Evolutionary conservation across 2,888 invertebrate species (phyloP).

Genomic region (Leucophenga montana): DNA sequence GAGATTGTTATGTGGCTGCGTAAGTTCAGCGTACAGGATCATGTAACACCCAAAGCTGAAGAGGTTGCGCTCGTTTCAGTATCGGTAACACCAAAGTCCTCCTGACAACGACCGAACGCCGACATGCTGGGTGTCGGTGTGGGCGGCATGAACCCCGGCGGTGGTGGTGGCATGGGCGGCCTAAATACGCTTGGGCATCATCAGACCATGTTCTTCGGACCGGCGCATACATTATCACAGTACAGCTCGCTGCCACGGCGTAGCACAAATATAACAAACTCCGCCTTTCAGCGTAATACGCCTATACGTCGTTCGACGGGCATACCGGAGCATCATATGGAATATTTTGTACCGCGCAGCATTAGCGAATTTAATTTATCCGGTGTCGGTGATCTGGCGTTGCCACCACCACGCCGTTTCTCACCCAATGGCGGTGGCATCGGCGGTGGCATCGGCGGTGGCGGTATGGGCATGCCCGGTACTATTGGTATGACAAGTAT

Average conservation of each 20-base stretch:
- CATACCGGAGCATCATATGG: constrained; percentile 79
- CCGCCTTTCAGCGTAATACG: constrained; percentile 78
- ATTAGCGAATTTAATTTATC: constrained; percentile 87
- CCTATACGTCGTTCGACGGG: constrained; percentile 79
- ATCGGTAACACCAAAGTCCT: constrained; percentile 76
- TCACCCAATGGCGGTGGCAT: constrained; percentile 58
- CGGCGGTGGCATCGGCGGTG: constrained; percentile 34
- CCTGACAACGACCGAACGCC: constrained; percentile 76
- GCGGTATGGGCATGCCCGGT: constrained; percentile 44
- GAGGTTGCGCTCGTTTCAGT: constrained; percentile 75
- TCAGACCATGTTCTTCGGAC: constrained; percentile 71
- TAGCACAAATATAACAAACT: constrained; percentile 47
- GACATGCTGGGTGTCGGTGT: constrained; percentile 69
- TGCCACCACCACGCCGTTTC: constrained; percentile 73
- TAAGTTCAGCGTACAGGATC: constrained; percentile 72
- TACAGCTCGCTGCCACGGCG: constrained; percentile 77
- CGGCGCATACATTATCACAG: constrained; percentile 74
- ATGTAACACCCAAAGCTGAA: constrained; percentile 74
- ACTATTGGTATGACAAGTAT: not conserved
- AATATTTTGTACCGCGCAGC: constrained; percentile 89
- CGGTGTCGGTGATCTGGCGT: constrained; percentile 77
- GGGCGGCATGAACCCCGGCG: constrained; percentile 54
- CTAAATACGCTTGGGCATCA: constrained; percentile 63
- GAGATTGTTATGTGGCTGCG: constrained; percentile 77
- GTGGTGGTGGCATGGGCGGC: constrained; percentile 40